Evolutionary conservation across 2,797 vertebrate species (phyloP).

Genomic region (Petrocephalus sullivani): DNA sequence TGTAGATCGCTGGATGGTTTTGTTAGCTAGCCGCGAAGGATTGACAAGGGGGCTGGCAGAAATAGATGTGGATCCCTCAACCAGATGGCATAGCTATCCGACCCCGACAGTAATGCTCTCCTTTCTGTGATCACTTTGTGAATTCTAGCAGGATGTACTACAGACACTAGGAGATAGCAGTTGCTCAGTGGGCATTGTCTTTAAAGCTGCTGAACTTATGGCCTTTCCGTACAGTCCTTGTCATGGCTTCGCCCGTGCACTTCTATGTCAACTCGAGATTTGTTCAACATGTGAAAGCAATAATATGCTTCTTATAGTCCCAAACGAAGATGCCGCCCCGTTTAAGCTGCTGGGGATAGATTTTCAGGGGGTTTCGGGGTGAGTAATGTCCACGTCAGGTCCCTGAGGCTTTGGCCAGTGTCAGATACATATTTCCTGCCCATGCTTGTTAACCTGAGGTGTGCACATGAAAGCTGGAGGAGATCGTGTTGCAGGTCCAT

Average conservation of each 20-base stretch:
- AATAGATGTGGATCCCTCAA: neutral
- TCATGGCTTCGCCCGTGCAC: no score
- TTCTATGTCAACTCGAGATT: neutral
- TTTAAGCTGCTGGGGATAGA: neutral
- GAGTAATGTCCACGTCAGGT: neutral
- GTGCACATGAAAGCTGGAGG: neutral
- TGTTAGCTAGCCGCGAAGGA: neutral
- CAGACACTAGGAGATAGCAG: neutral
- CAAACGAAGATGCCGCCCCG: neutral
- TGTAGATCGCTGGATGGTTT: neutral
- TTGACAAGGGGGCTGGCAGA: neutral
- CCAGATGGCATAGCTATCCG: neutral
- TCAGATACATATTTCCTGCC: neutral
- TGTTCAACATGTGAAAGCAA: neutral
- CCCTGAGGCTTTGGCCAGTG: neutral
- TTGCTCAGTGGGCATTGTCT: neutral
- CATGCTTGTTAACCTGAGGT: conserved; percentile 1
- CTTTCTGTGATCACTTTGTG: neutral
- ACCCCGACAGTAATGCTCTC: neutral
- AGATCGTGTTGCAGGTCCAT: neutral
- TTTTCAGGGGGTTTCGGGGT: conserved; percentile 2
- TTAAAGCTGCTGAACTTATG: neutral
- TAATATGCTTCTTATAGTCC: neutral
- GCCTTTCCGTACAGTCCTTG: neutral
- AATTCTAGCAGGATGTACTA: neutral